These are phyloP conservation scores for Poecilobothrus nobilitatus DNA, from an alignment of 2,888 invertebrate species.

Conservation along the genomic window DNA sequence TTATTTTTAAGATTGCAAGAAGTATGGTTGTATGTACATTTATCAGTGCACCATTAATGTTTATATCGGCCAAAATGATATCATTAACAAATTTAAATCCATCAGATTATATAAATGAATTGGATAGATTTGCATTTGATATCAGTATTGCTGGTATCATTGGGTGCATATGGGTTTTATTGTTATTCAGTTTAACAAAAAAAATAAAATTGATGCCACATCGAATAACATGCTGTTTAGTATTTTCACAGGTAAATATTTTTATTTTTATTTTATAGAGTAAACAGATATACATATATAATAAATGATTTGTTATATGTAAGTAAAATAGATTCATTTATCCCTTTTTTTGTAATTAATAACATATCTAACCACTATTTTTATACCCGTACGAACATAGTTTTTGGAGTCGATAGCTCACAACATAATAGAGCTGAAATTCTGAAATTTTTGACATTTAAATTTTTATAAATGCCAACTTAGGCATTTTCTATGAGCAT, in stretches of 20 bases:
- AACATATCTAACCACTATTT: too few species aligned
- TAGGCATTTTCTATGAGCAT: too few species aligned
- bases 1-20: slow-evolving; percentile 65
- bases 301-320: too few species aligned
- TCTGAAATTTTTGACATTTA: too few species aligned
- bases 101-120: slow-evolving; percentile 63
- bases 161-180: slow-evolving; percentile 69
- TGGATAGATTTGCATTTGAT: slow-evolving; percentile 74
- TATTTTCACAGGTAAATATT: slow-evolving; percentile 64
- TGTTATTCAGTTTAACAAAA: slow-evolving; percentile 64
- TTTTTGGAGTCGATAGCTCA: too few species aligned
- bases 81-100: slow-evolving; percentile 62
- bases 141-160: slow-evolving; percentile 70
- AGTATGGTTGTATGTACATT: slow-evolving; percentile 94
- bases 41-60: slow-evolving; percentile 90
- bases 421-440: too few species aligned
- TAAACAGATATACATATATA: not conserved
- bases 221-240: slow-evolving; percentile 66
- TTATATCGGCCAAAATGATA: slow-evolving; percentile 88
- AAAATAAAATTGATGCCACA: slow-evolving; percentile 74
- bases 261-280: not conserved
- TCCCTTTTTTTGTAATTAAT: too few species aligned
- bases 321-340: too few species aligned
- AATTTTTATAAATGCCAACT: too few species aligned
- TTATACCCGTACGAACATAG: too few species aligned